Evolutionary conservation across 2,888 invertebrate genomes (phyloP).

Genomic region (Argyresthia albistria): DNA sequence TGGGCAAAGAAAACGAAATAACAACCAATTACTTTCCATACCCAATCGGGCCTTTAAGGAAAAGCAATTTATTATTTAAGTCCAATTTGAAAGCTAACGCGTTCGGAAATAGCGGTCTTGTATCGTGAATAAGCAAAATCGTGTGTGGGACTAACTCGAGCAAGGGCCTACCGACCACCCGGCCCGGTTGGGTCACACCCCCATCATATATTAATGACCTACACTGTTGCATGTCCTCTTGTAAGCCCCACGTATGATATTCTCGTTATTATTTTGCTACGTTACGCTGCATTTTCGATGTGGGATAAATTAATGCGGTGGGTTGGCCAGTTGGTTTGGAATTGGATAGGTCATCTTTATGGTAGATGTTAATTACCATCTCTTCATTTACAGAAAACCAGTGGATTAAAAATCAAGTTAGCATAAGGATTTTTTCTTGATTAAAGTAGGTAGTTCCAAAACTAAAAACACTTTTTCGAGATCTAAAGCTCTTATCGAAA

Average conservation of each 20-base stretch:
- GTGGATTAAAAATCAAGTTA: too few species aligned
- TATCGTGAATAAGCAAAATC: conserved; percentile 56
- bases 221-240: conserved; percentile 20
- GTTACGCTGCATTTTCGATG: conserved; percentile 17
- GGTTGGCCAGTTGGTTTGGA: too few species aligned
- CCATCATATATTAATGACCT: conserved; percentile 49
- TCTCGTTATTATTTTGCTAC: conserved; percentile 23
- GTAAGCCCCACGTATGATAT: conserved; percentile 30
- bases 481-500: too few species aligned
- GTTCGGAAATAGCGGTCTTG: conserved; percentile 37
- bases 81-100: conserved; percentile 57
- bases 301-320: neutral
- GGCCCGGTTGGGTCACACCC: conserved; percentile 21
- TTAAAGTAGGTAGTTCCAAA: too few species aligned
- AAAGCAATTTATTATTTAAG: conserved; percentile 50
- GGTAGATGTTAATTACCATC: too few species aligned
- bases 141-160: conserved; percentile 11
- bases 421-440: too few species aligned
- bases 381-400: too few species aligned
- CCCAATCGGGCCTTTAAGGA: conserved; percentile 39
- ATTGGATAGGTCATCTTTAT: too few species aligned
- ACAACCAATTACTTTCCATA: conserved; percentile 7
- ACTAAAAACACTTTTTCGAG: too few species aligned
- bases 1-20: neutral
- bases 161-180: conserved; percentile 5